These are phyloP conservation scores for Sepiola atlantica DNA, from an alignment of 2,888 invertebrate genomes.

Conservation along the genomic window DNA sequence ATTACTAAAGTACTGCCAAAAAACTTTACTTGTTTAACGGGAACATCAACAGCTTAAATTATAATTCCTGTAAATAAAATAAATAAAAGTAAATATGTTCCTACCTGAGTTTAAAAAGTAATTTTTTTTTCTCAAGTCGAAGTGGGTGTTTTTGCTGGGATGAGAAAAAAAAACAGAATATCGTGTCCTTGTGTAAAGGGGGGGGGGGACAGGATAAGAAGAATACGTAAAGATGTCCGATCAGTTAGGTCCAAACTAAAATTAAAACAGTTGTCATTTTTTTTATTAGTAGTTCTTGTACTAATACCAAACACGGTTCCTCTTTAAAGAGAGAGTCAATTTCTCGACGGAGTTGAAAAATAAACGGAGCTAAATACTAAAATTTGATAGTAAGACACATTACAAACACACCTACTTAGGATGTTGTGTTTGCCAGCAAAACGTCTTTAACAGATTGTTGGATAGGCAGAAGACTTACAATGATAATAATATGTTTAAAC, in stretches of 20 bases:
- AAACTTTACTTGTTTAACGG: too few relatives aligned
- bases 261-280: background rate
- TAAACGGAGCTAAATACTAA: too few relatives aligned
- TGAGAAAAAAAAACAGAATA: too few relatives aligned
- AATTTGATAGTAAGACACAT: background rate
- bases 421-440: background rate
- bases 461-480: background rate
- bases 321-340: background rate
- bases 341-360: too few relatives aligned
- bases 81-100: too few relatives aligned
- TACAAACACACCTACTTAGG: background rate
- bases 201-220: background rate
- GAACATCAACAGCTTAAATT: too few relatives aligned
- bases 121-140: too few relatives aligned
- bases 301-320: background rate
- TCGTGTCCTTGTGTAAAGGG: too few relatives aligned
- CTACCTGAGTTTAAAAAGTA: too few relatives aligned
- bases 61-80: too few relatives aligned
- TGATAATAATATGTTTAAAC: background rate
- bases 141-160: too few relatives aligned
- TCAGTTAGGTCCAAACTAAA: background rate
- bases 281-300: constrained; percentile 4
- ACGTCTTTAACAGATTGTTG: background rate
- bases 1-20: too few relatives aligned
- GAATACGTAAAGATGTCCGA: background rate